A percentile compares a stretch with the other conserved stretches of the same genome.
phyloP scores from a whole-genome alignment of 2,888 invertebrate species.

The Leuctra nigra region DNA sequence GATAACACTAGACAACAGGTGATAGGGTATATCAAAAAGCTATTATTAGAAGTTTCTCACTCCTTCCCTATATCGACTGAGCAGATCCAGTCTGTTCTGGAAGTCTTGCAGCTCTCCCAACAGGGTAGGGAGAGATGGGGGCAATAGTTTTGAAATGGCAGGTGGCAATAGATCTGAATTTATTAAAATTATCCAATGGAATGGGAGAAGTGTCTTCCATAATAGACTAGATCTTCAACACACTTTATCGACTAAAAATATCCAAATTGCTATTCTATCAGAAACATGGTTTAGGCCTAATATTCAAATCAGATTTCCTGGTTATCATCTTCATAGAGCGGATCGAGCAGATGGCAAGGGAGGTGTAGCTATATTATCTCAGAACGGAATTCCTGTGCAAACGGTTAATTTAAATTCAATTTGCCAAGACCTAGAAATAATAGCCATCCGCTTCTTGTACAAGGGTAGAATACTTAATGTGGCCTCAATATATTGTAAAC shows the following conservation, averaged over 20 bases:
- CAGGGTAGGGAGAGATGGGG: not conserved
- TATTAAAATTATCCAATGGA: not conserved
- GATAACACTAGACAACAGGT: no score
- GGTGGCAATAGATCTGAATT: not conserved
- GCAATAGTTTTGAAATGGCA: not conserved
- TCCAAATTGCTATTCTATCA: not conserved
- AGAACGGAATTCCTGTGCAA: not conserved
- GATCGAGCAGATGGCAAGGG: not conserved
- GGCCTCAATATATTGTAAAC: no score
- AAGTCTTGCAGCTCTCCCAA: no score
- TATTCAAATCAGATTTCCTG: not conserved
- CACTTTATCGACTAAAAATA: not conserved
- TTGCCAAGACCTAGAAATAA: not conserved
- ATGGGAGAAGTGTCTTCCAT: not conserved
- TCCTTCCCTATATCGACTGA: no score
- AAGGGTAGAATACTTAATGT: no score
- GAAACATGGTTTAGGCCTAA: not conserved
- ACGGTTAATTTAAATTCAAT: not conserved
- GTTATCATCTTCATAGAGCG: not conserved
- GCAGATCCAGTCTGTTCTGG: no score
- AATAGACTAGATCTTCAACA: not conserved
- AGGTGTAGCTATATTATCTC: not conserved
- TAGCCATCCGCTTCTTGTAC: no score
- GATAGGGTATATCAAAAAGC: no score
- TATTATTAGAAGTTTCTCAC: no score